Base-by-base conservation (phyloP, 1,140 invertebrate species). In the Dolichoris vasculosae region DNA sequence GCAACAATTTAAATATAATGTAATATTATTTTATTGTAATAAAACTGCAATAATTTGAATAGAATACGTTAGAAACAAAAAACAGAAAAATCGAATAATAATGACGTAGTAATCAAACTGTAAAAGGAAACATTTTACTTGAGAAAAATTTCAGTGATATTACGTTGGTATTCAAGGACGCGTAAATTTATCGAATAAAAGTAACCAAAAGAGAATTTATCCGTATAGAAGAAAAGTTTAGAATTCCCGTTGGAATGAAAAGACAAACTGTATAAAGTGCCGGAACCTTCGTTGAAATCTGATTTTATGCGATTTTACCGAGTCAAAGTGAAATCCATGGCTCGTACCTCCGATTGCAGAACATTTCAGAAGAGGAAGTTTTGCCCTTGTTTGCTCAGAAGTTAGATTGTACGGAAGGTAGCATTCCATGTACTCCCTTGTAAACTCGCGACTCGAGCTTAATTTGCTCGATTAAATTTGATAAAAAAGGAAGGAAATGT, bases 401-500 rank as follows among this genome's bases (percentile, higher is more conserved):
- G 46, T 77, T 77, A 77, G 4, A 77, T 35, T 77, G 9, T 73
- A 38, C 38, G n/a, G 13, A 69, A 32, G 30, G n/a, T 9, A 48
- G 2, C 63, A 55, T 40, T 40, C 23, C 46, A 46, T 55, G 46
- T n/a, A 77, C 38, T 77, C n/a, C 23, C 40, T 6, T 23, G 67
- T 30, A 20, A 69, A 69, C 69, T 43, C 40, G 20, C 38, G 13
- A 13, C 15, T 11, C 15, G 23, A 0, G 38, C 26, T 79, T 63
- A 63, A 46, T 79, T 64, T 43, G 77, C 38, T 79, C 59, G 30
- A 79, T 79, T 79, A 79, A 64, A 79, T 79, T 79, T 79, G 55
- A 79, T 38, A 35, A 69, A 69, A 6, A 38, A 38, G 55, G 4
- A 59, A 13, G 13, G n/a, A n/a, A n/a, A n/a, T n/a, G n/a, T n/a